phyloP scores from a whole-genome alignment of 2,797 vertebrate species.

The Lacerta agilis region DNA sequence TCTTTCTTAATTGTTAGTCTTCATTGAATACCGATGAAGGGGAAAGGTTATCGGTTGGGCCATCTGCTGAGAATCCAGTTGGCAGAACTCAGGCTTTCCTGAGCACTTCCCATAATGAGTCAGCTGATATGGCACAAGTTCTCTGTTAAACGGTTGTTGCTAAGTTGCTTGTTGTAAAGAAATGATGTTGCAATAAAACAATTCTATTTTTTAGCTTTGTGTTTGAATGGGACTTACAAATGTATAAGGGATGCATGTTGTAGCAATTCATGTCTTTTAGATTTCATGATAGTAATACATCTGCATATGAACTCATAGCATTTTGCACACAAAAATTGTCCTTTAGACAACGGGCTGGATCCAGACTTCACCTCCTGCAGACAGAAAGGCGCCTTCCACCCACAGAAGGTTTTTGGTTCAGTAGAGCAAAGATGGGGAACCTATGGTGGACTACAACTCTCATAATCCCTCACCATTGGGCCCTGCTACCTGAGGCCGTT shows the following conservation, averaged over 20 bases:
- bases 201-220: conserved; percentile 28
- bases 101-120: conserved; percentile 37
- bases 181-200: not conserved
- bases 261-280: not conserved
- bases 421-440: too few species aligned
- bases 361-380: not conserved
- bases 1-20: conserved; percentile 25
- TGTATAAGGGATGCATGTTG: not conserved
- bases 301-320: not conserved
- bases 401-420: not conserved
- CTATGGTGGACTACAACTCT: too few species aligned
- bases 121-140: not conserved
- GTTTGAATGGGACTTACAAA: not conserved
- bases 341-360: not conserved
- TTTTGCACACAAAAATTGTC: not conserved
- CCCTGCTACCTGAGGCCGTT: too few species aligned
- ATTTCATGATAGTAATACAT: not conserved
- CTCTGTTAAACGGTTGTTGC: conserved; percentile 29
- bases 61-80: conserved; percentile 3
- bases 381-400: not conserved
- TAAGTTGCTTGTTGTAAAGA: conserved; percentile 27
- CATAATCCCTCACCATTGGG: too few species aligned
- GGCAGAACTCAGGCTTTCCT: not conserved
- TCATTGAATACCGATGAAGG: not conserved
- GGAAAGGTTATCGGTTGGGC: conserved; percentile 25